Evolutionary conservation across 2,113 vertebrate species (phyloP), one percentile per base, ranked within the genome.

Genomic region (Psittacula cyanocephala): DNA sequence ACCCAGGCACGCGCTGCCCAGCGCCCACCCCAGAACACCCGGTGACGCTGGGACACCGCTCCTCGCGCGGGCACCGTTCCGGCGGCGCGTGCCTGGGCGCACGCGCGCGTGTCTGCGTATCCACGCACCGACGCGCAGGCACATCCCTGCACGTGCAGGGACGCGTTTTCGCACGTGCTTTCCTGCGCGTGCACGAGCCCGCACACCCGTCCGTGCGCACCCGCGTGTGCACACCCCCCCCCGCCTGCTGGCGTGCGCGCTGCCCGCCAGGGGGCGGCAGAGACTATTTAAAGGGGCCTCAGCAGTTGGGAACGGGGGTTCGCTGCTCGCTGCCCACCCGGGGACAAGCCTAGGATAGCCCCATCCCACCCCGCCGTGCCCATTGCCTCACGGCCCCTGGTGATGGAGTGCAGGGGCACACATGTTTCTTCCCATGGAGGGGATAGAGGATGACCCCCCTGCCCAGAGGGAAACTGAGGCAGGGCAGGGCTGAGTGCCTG

Each of bases 131-230:
- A 3, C 25, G 1, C 5, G 13, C 31, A 20, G 47, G 29, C 10
- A 12, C 14, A 19, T 10, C 35, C 0, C 1, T 19, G 28, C 14
- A 5, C 0, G 2, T 25, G 35, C 14, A 3, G 1, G 16, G 33
- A 13, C 22, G 9, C 0, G 0, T 23, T 55, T 52, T 7, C 5
- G 1, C 18, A 0, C 19, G n/a, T 1, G 1, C 59, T 5, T 22
- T 83, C n/a, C 13, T 47, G 5, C 0, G 2, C 19, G 39, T 35
- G 78, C 14, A 6, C 0, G 0, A 10, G 35, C 55, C 17, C 7
- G 31, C 31, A 9, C 55, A 9, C n/a, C 33, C n/a, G 6, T 35
- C 59, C 59, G 14, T 16, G 9, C 22, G n/a, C 59, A 25, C 59
- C 6, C 2, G n/a, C 59, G 14, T 16, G 9, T 23, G n/a, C 59